These are phyloP conservation scores for Nymphicus hollandicus DNA, from an alignment of 2,113 vertebrate genomes.

Conservation along the genomic window DNA sequence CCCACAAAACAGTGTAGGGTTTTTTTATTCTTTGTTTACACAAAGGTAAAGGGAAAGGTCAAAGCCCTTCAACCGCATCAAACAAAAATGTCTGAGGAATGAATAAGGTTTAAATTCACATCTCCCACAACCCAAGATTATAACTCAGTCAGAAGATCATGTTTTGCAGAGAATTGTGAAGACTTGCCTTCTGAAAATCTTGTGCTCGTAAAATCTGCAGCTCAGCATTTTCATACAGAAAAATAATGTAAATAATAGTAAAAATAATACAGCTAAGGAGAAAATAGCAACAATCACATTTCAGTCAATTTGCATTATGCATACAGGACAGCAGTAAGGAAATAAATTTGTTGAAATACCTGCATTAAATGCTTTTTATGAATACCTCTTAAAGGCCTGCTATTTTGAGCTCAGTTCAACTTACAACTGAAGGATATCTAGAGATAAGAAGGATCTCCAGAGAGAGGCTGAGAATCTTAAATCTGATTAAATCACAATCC, in stretches of 20 bases:
- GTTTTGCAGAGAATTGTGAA: not conserved
- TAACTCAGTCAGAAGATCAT: not conserved
- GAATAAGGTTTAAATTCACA: not conserved
- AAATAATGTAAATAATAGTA: not conserved
- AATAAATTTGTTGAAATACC: not conserved
- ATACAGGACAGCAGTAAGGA: not conserved
- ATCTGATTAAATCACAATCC: not conserved
- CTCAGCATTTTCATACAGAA: not conserved
- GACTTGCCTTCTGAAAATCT: not conserved
- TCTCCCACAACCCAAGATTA: not conserved
- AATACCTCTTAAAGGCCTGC: not conserved
- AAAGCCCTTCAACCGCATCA: not conserved
- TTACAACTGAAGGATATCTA: not conserved
- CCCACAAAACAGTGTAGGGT: not conserved
- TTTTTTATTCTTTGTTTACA: not conserved
- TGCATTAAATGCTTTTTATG: not conserved
- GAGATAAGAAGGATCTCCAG: not conserved
- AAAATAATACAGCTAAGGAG: not conserved
- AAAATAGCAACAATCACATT: not conserved
- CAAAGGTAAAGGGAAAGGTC: not conserved
- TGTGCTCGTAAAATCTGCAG: not conserved
- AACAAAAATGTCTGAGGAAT: not conserved
- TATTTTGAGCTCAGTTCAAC: not conserved
- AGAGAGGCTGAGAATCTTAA: not conserved
- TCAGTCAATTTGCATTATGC: rapidly evolving